Conservation (phyloP, 2,797 vertebrate genomes). For the Pangasius macronema region DNA sequence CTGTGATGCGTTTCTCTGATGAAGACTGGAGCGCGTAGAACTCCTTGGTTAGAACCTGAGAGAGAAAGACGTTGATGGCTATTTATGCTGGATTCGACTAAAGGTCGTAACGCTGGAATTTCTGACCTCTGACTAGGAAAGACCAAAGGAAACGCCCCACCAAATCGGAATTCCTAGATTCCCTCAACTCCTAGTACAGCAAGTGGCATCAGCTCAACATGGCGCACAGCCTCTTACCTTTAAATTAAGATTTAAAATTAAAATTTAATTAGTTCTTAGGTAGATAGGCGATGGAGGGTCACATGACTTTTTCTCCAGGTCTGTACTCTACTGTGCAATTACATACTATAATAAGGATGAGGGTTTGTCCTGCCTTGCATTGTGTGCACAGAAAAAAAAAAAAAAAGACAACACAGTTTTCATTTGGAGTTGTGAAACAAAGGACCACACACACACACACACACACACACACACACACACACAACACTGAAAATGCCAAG, state of each 20-base stretch:
- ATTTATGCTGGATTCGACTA: too few species aligned
- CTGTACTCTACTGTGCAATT: background rate
- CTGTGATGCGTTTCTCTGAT: conserved; percentile 85
- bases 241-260: too few species aligned
- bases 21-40: conserved; percentile 92
- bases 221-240: background rate
- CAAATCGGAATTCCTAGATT: background rate
- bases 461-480: background rate
- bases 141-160: background rate
- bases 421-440: background rate
- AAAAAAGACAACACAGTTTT: background rate
- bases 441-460: background rate
- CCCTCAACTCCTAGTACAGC: background rate
- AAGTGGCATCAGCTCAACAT: background rate
- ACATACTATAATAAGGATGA: background rate
- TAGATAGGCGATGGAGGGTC: background rate
- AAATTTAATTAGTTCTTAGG: background rate
- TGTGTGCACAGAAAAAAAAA: background rate
- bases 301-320: background rate
- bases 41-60: conserved; percentile 94
- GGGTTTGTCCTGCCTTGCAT: background rate
- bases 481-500: background rate
- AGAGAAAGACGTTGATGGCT: background rate
- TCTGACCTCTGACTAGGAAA: background rate
- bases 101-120: background rate